Evolutionary conservation across 1,140 invertebrate species (phyloP), one percentile per base, ranked within the genome.

Genomic region (Musca vetustissima): DNA sequence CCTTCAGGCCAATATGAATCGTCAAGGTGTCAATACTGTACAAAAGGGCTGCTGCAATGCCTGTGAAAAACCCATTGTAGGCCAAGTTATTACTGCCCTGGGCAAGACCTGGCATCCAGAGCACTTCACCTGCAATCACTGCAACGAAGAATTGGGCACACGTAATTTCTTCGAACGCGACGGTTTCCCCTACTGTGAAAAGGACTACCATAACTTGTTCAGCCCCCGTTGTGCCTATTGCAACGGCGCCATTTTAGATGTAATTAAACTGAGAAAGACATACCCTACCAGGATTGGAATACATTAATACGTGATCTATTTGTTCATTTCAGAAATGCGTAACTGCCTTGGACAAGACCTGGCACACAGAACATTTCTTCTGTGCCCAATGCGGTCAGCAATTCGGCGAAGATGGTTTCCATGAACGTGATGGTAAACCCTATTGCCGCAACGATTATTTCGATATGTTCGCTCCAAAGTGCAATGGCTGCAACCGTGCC

Each of bases 41-140:
- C 95, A 98, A 79, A 99, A 98, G 86, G 98, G 97, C 74, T 96
- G 95, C 85, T 99, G 97, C 90, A 95, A 89, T 79, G 95, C 95
- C 66, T 99, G 97, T 87, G 93, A 96, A 83, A 98, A 99, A 80
- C 95, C 96, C 17, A 98, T 99, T 83, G 95, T 98, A 47, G 97
- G 97, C 73, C 95, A 98, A 89, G 94, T 95, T 81, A 81, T 80
- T 73, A 98, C 96, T 36, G 98, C 98, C 1, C 80, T 99, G 73
- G 98, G 97, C 25, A 95, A 96, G 84, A 98, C 97, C n/a, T 99
- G 97, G 97, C 98, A 99, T 84, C 96, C 97, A 13, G 97, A 99
- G 85, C 98, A 99, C 83, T 99, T 99, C 84, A 94, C 91, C 4
- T 99, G 98, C 86, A 92, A 92, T 66, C 96, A 98, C 80, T 99